These are phyloP conservation scores for Artibeus lituratus DNA, from an alignment of 2,797 vertebrate genomes.

Conservation along the genomic window DNA sequence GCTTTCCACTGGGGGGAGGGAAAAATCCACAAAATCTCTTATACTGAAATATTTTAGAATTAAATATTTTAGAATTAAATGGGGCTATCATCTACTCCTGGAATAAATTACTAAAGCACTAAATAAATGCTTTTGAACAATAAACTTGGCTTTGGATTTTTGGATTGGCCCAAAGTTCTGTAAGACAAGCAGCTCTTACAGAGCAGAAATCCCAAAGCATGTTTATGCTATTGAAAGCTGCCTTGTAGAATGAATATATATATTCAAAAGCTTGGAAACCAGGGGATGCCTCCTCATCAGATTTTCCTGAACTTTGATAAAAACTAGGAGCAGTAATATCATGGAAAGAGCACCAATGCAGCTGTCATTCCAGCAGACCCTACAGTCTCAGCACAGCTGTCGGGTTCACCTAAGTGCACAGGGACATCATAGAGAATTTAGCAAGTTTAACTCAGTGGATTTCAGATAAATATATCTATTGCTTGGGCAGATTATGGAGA, in stretches of 20 bases:
- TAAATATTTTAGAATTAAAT: slow-evolving; percentile 35
- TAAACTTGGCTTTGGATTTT: not conserved
- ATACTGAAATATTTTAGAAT: slow-evolving; percentile 22
- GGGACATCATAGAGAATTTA: not conserved
- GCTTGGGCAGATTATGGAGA: not conserved
- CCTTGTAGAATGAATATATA: not conserved
- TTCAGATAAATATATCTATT: not conserved
- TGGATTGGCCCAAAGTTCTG: not conserved
- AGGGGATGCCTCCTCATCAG: not conserved
- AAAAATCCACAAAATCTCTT: not conserved
- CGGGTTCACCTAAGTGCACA: not conserved
- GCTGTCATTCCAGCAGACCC: not conserved
- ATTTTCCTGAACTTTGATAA: not conserved
- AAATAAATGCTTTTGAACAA: not conserved
- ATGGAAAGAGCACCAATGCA: not conserved
- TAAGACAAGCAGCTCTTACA: not conserved
- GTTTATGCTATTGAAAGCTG: not conserved
- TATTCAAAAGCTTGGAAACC: not conserved
- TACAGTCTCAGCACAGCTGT: not conserved
- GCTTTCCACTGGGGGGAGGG: not conserved
- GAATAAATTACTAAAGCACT: not conserved
- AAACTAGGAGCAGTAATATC: not conserved
- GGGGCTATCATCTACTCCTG: not conserved
- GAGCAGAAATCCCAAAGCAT: not conserved
- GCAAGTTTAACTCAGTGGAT: not conserved